These are phyloP conservation scores for Picathartes gymnocephalus DNA, from an alignment of 2,113 vertebrate species.

Conservation along the genomic window DNA sequence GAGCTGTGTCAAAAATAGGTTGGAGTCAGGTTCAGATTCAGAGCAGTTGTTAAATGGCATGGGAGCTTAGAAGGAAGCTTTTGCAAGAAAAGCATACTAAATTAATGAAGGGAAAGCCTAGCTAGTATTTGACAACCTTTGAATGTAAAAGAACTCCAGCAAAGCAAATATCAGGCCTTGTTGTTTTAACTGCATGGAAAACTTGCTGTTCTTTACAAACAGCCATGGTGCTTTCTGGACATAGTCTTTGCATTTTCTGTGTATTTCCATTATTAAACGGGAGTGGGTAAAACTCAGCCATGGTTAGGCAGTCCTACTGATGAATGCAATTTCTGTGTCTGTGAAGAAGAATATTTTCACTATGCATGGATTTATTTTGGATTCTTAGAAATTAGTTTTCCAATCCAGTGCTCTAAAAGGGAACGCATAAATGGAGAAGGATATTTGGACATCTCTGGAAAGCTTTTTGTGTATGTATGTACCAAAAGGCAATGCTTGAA, in stretches of 20 bases:
- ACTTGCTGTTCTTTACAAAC: neutral
- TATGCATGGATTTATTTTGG: neutral
- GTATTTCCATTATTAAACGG: neutral
- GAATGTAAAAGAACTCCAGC: neutral
- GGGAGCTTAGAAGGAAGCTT: neutral
- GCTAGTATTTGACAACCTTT: neutral
- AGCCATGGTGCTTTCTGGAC: neutral
- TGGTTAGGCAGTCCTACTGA: neutral
- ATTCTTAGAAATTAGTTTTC: neutral
- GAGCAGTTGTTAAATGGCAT: neutral
- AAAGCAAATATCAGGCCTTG: neutral
- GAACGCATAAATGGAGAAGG: neutral
- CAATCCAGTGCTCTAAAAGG: neutral
- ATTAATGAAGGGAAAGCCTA: neutral
- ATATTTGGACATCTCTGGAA: neutral
- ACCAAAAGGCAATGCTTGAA: neutral
- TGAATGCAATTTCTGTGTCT: neutral
- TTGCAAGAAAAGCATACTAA: neutral
- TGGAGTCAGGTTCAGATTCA: constrained; percentile 4
- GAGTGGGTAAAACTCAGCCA: neutral
- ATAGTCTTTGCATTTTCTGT: neutral
- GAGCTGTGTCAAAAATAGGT: neutral
- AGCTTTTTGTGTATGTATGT: neutral
- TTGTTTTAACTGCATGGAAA: neutral
- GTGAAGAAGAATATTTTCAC: neutral